Conservation (phyloP, 2,888 invertebrate genomes). For the Apamea anceps region DNA sequence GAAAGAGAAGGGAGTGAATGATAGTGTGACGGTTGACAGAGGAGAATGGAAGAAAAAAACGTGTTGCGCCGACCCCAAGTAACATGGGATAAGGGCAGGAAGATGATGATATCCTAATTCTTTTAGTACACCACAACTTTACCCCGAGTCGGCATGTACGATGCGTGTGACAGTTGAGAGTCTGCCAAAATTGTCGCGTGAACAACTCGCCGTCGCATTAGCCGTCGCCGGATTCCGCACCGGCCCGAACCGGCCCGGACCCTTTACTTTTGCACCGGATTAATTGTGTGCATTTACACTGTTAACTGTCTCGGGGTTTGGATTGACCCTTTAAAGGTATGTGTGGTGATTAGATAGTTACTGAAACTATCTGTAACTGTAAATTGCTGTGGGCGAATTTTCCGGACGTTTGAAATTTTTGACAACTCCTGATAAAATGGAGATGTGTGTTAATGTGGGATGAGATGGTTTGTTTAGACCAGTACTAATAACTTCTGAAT, state of each 20-base stretch:
- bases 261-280: slow-evolving; percentile 56
- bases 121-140: slow-evolving; percentile 48
- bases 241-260: slow-evolving; percentile 58
- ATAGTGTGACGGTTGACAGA: too few species aligned
- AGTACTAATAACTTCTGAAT: too few species aligned
- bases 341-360: slow-evolving; percentile 36
- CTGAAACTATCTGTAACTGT: slow-evolving; percentile 1
- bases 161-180: slow-evolving; percentile 88
- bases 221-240: slow-evolving; percentile 74
- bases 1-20: too few species aligned
- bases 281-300: slow-evolving; percentile 50
- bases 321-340: slow-evolving; percentile 34
- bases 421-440: background rate
- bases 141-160: slow-evolving; percentile 71
- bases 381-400: background rate
- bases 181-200: slow-evolving; percentile 86
- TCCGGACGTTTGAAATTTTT: background rate
- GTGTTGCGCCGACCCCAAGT: too few species aligned
- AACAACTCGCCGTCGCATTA: slow-evolving; percentile 81
- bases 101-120: slow-evolving; percentile 62
- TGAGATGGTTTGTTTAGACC: background rate
- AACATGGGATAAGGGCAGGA: too few species aligned
- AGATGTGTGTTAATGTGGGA: background rate
- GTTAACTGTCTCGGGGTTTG: slow-evolving; percentile 22
- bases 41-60: too few species aligned